These are phyloP conservation scores for Gadopsis marmoratus DNA, from an alignment of 2,797 vertebrate species.

Conservation along the genomic window DNA sequence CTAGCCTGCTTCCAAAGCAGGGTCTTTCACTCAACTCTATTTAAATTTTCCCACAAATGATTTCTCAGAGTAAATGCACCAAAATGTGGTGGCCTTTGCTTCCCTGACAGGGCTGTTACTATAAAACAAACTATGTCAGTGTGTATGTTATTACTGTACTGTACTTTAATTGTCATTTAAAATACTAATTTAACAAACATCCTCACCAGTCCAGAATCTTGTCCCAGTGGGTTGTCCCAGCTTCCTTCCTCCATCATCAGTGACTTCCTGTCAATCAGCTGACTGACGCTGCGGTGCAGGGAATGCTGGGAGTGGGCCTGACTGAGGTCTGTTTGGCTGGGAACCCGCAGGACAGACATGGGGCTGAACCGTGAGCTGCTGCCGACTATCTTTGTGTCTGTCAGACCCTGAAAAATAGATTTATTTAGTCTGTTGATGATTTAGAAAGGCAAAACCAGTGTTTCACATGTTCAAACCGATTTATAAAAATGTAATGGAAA, in stretches of 20 bases:
- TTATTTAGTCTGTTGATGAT: background rate
- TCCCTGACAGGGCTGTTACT: background rate
- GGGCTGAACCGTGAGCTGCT: slow-evolving; percentile 81
- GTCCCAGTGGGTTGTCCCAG: slow-evolving; percentile 89
- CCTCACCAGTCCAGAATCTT: slow-evolving; percentile 84
- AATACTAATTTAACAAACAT: slow-evolving; percentile 3
- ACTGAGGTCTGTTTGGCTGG: slow-evolving; percentile 85
- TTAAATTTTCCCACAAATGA: background rate
- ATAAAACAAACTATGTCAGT: background rate
- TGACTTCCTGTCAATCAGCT: slow-evolving; percentile 92
- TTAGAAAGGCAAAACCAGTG: background rate
- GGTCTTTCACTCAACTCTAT: background rate
- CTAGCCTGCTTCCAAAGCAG: background rate
- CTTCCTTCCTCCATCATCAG: slow-evolving; percentile 83
- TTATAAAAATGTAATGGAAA: background rate
- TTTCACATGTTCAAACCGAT: background rate
- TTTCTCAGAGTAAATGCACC: background rate
- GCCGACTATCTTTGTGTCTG: slow-evolving; percentile 88
- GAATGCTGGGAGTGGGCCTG: slow-evolving; percentile 86
- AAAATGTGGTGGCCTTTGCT: background rate
- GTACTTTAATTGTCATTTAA: background rate
- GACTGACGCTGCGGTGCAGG: slow-evolving; percentile 92
- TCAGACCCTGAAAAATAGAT: slow-evolving; percentile 83
- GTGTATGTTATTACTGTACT: background rate
- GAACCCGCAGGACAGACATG: slow-evolving; percentile 82